Evolutionary conservation across 2,797 vertebrate species (phyloP).

Genomic region (Cossypha heuglini): DNA sequence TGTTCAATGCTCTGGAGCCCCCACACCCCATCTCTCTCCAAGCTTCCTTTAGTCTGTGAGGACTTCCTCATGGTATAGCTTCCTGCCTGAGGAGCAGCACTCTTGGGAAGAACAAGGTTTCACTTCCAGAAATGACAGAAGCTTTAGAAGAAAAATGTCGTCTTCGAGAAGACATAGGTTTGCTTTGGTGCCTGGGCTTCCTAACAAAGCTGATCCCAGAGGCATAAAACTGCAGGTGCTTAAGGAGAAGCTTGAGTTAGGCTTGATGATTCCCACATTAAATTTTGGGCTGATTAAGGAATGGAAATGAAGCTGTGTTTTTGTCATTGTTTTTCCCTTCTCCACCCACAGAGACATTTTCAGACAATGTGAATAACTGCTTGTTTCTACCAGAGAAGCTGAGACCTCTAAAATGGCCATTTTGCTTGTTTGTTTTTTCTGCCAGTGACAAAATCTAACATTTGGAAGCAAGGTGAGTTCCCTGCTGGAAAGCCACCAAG

Average conservation of each 20-base stretch:
- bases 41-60: not conserved
- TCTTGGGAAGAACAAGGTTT: not conserved
- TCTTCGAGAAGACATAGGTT: not conserved
- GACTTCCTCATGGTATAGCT: not conserved
- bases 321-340: fast-evolving
- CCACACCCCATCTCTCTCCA: not conserved
- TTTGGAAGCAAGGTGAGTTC: not conserved
- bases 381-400: not conserved
- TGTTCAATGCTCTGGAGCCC: not conserved
- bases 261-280: not conserved
- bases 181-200: not conserved
- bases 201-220: not conserved
- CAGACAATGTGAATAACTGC: not conserved
- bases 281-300: not conserved
- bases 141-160: not conserved
- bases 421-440: not conserved
- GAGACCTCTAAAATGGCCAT: not conserved
- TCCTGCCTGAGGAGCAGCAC: not conserved
- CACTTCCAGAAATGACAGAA: not conserved
- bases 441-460: not conserved
- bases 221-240: not conserved
- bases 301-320: not conserved
- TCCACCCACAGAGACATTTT: not conserved
- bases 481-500: not conserved
- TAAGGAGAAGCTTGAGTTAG: not conserved